Base-by-base conservation (phyloP, 2,888 invertebrate species). In the Plagodis pulveraria region DNA sequence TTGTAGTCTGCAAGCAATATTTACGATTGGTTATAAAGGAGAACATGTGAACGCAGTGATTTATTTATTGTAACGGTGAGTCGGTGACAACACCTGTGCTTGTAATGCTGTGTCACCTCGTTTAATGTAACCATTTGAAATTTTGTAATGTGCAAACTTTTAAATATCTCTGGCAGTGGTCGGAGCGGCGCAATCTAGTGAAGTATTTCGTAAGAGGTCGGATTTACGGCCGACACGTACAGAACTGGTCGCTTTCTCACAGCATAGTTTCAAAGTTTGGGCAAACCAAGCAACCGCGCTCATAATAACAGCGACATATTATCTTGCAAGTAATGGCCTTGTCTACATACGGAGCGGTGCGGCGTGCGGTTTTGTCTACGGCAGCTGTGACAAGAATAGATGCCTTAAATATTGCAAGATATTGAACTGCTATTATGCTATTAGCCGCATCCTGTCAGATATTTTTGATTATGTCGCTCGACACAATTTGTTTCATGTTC, bases 211-310 rank as follows among this genome's bases (percentile, higher is more conserved):
- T 74, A 74, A 80, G 69, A 72, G 66, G 50, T 57, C 69, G 65
- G 69, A 72, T 72, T 70, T 68, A 71, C 61, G 66, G 66, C 64
- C 65, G 59, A 61, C 69, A 67, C 63, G 65, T 68, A 67, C 67
- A 65, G 63, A 69, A 56, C 57, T 66, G 63, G 62, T 64, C 65
- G 67, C 79, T 80, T 81, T 81, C 81, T 74, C 71, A 66, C 66
- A 49, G 47, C 61, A 70, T 71, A 73, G 63, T 69, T 71, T 69
- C 50, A 56, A 69, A 54, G 54, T 59, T 65, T 67, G 56, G 57
- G 52, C 48, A 70, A 69, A 69, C 62, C 62, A 62, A 65, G 36
- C 40, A 40, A 6, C 8, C 11, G 66, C 62, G 66, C 66, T 59
- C 61, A 35, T 46, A 40, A 35, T 46, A 12, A 36, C 41, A 22